Evolutionary conservation across 2,113 vertebrate genomes (phyloP).

Genomic region (Gambusia affinis): DNA sequence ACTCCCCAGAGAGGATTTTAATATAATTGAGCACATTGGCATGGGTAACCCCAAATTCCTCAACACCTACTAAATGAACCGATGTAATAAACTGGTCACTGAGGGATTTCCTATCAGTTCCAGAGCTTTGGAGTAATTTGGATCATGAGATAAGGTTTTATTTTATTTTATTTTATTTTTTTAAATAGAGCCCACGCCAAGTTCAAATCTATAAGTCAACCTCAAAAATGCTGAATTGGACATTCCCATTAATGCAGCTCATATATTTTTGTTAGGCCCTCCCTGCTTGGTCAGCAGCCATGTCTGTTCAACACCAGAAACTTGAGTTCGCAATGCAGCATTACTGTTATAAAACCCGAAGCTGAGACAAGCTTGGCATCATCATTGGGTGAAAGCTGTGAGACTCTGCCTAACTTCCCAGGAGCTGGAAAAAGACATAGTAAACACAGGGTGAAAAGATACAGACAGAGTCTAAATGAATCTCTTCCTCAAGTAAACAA

Average conservation of each 20-base stretch:
- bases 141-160: not conserved
- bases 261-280: constrained; percentile 26
- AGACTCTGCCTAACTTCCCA: constrained; percentile 9
- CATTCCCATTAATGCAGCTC: constrained; percentile 8
- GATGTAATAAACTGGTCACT: not conserved
- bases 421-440: constrained; percentile 16
- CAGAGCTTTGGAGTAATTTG: not conserved
- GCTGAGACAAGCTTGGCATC: constrained; percentile 27
- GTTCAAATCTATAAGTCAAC: not conserved
- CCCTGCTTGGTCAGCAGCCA: constrained; percentile 36
- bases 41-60: not conserved
- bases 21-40: not conserved
- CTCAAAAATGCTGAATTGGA: constrained; percentile 6
- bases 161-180: too few relatives aligned
- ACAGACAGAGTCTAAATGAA: not conserved
- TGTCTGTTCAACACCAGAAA: not conserved
- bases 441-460: constrained; percentile 6
- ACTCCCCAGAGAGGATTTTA: not conserved
- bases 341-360: constrained; percentile 7
- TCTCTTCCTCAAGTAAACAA: not conserved
- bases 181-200: not conserved
- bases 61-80: not conserved
- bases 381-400: constrained; percentile 25
- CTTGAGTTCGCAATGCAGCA: not conserved
- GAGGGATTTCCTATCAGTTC: not conserved